phyloP scores from a whole-genome alignment of 1,140 invertebrate genomes.

The Sitodiplosis mosellana region DNA sequence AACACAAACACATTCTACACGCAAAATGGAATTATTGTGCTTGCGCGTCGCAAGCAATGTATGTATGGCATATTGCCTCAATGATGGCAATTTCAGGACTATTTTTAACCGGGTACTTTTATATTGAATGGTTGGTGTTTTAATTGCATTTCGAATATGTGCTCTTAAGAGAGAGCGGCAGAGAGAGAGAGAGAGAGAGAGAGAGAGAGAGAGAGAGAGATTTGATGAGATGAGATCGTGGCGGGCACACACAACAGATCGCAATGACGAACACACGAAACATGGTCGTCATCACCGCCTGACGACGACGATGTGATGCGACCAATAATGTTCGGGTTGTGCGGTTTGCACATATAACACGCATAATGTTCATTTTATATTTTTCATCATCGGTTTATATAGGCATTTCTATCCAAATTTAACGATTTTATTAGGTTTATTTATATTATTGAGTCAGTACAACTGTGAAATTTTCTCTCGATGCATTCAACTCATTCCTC shows the following conservation, averaged over 20 bases:
- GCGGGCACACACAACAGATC: too few species aligned
- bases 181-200: background rate
- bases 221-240: background rate
- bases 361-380: background rate
- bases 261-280: too few species aligned
- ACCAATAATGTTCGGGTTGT: background rate
- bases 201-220: background rate
- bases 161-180: background rate
- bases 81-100: background rate
- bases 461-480: too few species aligned
- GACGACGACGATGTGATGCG: background rate
- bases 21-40: background rate
- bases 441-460: too few species aligned
- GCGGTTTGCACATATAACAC: background rate
- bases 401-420: too few species aligned
- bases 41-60: background rate
- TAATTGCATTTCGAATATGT: background rate
- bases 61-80: background rate
- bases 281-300: background rate
- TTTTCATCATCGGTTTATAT: background rate
- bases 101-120: background rate
- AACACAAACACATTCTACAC: background rate
- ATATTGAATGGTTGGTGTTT: background rate
- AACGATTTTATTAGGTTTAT: too few species aligned
- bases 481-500: too few species aligned